Percentiles rank a stretch among this genome's conserved stretches.
These are phyloP conservation scores for Geophilus truncorum DNA, from an alignment of 2,888 invertebrate genomes.

Conservation along the genomic window DNA sequence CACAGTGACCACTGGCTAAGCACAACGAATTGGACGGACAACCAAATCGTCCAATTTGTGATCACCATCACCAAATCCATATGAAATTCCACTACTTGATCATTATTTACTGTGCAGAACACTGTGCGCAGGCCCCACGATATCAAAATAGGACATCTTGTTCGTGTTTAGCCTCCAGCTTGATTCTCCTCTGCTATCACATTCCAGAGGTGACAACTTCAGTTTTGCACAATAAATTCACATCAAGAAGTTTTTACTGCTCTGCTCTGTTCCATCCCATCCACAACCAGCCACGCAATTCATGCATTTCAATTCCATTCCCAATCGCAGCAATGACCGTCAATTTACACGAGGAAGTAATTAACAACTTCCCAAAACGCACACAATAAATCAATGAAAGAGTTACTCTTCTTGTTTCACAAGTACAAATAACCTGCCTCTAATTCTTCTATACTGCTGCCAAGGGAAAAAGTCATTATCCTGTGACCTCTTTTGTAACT, in stretches of 20 bases:
- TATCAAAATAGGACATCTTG: background rate
- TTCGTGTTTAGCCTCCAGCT: background rate
- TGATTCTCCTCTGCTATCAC: background rate
- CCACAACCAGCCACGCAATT: no score
- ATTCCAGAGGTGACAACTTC: background rate
- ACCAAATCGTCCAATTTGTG: no score
- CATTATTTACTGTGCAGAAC: background rate
- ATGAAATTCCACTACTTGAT: background rate
- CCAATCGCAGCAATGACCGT: background rate
- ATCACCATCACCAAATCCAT: no score
- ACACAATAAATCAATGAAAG: background rate
- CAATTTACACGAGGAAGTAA: background rate
- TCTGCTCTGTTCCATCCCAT: no score
- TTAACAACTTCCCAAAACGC: background rate
- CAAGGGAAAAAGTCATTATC: background rate
- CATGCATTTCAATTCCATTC: no score
- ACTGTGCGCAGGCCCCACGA: background rate
- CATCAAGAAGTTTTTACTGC: no score
- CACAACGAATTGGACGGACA: no score
- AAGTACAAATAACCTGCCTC: background rate
- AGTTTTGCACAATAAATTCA: background rate
- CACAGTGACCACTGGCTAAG: no score
- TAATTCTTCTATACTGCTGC: background rate
- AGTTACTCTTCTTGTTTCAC: background rate
- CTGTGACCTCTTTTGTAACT: constrained; percentile 10